These are phyloP conservation scores for Halictus rubicundus DNA, from an alignment of 1,140 invertebrate genomes.

Conservation along the genomic window DNA sequence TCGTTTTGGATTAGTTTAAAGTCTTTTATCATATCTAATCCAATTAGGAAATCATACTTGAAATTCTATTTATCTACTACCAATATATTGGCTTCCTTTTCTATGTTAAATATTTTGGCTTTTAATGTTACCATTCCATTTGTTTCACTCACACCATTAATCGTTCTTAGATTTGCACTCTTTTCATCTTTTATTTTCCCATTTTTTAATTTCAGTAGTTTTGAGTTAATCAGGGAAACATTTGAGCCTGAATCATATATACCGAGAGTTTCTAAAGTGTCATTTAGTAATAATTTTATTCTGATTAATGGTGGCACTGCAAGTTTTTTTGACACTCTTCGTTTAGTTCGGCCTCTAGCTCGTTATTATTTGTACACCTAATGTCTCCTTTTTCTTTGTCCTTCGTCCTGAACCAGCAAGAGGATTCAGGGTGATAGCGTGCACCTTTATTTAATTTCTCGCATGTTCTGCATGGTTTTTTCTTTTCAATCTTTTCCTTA, in stretches of 20 bases:
- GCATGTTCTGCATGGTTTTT: constrained; percentile 37
- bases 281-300: constrained; percentile 42
- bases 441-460: constrained; percentile 23
- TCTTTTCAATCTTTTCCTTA: constrained; percentile 7
- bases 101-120: constrained; percentile 27
- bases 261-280: constrained; percentile 24
- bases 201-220: constrained; percentile 21
- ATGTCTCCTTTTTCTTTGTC: constrained; percentile 8
- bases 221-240: constrained; percentile 51
- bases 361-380: constrained; percentile 41
- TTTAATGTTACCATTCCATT: constrained; percentile 32
- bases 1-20: constrained; percentile 12
- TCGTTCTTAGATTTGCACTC: constrained; percentile 4
- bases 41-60: constrained; percentile 36
- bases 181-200: not conserved
- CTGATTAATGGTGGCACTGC: constrained; percentile 48
- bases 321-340: constrained; percentile 52
- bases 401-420: constrained; percentile 41
- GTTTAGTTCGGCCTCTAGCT: constrained; percentile 27
- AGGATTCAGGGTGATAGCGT: constrained; percentile 37
- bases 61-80: constrained; percentile 33
- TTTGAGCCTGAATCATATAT: constrained; percentile 57
- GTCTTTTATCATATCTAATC: constrained; percentile 31
- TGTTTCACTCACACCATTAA: constrained; percentile 38
- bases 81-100: constrained; percentile 17